These are phyloP conservation scores for Microcebus murinus DNA, from an alignment of 2,113 vertebrate species.

Conservation along the genomic window DNA sequence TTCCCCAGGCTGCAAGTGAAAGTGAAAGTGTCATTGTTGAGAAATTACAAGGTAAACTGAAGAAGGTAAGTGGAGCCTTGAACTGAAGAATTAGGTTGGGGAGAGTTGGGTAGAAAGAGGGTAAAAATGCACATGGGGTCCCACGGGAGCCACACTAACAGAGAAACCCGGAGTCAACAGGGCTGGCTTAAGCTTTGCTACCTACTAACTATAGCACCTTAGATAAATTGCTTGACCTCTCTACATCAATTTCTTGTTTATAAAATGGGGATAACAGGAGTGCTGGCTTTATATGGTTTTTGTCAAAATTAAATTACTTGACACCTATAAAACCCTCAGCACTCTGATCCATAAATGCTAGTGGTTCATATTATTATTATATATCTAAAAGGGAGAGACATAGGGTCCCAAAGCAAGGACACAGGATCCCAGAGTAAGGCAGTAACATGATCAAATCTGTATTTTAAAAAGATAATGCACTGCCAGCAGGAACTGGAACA, in stretches of 20 bases:
- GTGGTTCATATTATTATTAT: not conserved
- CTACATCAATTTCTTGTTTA: not conserved
- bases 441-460: not conserved
- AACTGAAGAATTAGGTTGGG: not conserved
- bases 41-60: not conserved
- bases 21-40: not conserved
- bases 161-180: not conserved
- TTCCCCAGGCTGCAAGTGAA: conserved; percentile 22
- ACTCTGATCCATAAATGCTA: not conserved
- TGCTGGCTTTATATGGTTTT: not conserved
- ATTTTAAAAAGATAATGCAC: not conserved
- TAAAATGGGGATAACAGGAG: not conserved
- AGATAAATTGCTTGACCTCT: not conserved
- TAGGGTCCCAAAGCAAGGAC: not conserved
- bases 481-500: not conserved
- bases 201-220: not conserved
- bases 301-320: conserved; percentile 24
- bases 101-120: not conserved
- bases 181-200: not conserved
- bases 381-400: not conserved
- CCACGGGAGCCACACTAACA: not conserved
- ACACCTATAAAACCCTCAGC: not conserved
- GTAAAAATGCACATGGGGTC: not conserved
- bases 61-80: not conserved
- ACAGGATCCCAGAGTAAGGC: not conserved